Conservation (phyloP, 2,797 vertebrate genomes). For the Pangasius macronema region DNA sequence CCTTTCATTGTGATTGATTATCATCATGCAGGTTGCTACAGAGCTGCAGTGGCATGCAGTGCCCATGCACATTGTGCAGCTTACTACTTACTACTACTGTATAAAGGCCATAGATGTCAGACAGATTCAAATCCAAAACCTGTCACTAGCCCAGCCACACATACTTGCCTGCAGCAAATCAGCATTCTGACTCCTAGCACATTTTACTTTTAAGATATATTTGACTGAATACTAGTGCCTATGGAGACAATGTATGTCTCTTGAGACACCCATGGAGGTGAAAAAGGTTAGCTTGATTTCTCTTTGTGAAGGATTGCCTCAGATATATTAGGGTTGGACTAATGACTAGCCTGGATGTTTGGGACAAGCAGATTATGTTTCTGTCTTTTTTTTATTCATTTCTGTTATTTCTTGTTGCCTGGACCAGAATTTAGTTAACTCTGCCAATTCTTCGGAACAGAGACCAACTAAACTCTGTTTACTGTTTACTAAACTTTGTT, state of each 20-base stretch:
- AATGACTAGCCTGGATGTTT: not conserved
- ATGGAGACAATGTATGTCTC: not conserved
- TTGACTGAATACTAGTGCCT: not conserved
- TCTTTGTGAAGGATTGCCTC: not conserved
- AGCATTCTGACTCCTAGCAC: slow-evolving; percentile 20
- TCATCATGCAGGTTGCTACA: slow-evolving; percentile 53
- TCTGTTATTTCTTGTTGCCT: not conserved
- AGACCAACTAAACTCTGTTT: not conserved
- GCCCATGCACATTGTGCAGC: slow-evolving; percentile 57
- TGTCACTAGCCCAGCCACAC: slow-evolving; percentile 64
- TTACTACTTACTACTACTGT: slow-evolving; percentile 63
- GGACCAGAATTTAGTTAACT: too few species aligned
- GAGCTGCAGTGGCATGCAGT: slow-evolving; percentile 52
- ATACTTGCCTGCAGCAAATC: slow-evolving; percentile 75
- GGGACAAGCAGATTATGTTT: not conserved
- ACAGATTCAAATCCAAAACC: slow-evolving; percentile 50
- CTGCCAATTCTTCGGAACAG: too few species aligned
- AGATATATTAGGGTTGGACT: not conserved
- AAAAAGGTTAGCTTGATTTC: not conserved
- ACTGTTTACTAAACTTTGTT: too few species aligned
- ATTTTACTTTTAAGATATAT: not conserved
- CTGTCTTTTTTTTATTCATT: not conserved
- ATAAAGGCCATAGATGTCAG: slow-evolving; percentile 64
- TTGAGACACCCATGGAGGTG: not conserved
- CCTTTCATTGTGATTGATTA: slow-evolving; percentile 60